Conservation (phyloP, 2,797 vertebrate species). For the Chelonia mydas region DNA sequence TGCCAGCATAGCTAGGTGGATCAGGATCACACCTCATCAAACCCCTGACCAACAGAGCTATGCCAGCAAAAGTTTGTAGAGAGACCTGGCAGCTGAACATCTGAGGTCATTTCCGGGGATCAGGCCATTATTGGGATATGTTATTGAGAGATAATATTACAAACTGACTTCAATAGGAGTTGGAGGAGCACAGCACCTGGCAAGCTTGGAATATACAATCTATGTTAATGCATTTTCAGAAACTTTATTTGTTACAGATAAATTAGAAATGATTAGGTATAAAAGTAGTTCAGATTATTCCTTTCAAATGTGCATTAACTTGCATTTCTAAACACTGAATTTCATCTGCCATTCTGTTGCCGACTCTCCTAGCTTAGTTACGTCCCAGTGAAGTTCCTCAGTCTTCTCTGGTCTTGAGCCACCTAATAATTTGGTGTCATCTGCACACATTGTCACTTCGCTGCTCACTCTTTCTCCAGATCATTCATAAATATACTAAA, state of each 20-base stretch:
- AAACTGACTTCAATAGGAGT: not conserved
- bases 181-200: fast-evolving
- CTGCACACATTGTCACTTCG: not conserved
- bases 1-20: not conserved
- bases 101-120: not conserved
- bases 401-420: not conserved
- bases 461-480: not conserved
- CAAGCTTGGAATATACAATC: not conserved
- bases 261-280: conserved; percentile 21
- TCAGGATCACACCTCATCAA: not conserved
- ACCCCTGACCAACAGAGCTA: not conserved
- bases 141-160: not conserved
- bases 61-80: not conserved
- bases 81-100: not conserved
- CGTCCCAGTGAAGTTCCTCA: not conserved
- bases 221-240: not conserved
- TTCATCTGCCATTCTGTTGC: not conserved
- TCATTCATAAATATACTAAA: conserved; percentile 13
- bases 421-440: conserved; percentile 16
- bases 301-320: not conserved
- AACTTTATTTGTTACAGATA: conserved; percentile 4
- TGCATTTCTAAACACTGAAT: conserved; percentile 6
- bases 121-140: not conserved
- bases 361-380: conserved; percentile 9
- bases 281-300: conserved; percentile 38